These are phyloP conservation scores for Antheraea pernyi DNA, from an alignment of 1,140 invertebrate species.

Conservation along the genomic window DNA sequence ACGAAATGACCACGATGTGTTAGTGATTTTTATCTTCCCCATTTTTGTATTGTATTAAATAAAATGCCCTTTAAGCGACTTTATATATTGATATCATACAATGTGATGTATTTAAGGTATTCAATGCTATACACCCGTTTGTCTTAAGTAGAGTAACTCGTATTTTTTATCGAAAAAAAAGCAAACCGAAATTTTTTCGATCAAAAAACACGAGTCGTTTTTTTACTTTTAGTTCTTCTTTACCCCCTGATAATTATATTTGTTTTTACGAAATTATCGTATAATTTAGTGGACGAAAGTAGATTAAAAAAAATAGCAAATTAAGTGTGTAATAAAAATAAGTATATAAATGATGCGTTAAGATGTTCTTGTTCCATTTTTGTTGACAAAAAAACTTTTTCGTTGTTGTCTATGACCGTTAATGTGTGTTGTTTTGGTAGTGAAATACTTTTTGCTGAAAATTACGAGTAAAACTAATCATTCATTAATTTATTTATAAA, in stretches of 20 bases:
- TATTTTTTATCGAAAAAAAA: conserved; percentile 2
- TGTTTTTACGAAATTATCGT: background rate
- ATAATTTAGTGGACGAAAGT: conserved; percentile 4
- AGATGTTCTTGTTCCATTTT: background rate
- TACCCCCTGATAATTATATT: background rate
- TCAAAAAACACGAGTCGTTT: too few species aligned
- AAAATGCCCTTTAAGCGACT: conserved; percentile 43
- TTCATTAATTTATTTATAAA: too few species aligned
- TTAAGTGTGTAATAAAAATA: conserved; percentile 1
- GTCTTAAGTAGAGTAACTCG: conserved; percentile 21
- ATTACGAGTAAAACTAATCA: background rate
- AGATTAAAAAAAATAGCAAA: background rate
- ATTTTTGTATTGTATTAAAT: conserved; percentile 43
- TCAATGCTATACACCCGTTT: conserved; percentile 26
- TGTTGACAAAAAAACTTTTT: background rate
- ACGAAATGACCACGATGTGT: conserved; percentile 49
- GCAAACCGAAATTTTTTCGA: background rate
- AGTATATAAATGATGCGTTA: background rate
- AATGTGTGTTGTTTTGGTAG: background rate
- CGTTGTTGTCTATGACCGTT: background rate
- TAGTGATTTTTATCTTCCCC: conserved; percentile 57
- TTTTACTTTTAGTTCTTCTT: background rate
- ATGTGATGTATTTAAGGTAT: conserved; percentile 48
- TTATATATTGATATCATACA: conserved; percentile 43
- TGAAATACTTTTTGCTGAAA: background rate